phyloP scores from a whole-genome alignment of 2,888 invertebrate species.

The Oscheius sp. region DNA sequence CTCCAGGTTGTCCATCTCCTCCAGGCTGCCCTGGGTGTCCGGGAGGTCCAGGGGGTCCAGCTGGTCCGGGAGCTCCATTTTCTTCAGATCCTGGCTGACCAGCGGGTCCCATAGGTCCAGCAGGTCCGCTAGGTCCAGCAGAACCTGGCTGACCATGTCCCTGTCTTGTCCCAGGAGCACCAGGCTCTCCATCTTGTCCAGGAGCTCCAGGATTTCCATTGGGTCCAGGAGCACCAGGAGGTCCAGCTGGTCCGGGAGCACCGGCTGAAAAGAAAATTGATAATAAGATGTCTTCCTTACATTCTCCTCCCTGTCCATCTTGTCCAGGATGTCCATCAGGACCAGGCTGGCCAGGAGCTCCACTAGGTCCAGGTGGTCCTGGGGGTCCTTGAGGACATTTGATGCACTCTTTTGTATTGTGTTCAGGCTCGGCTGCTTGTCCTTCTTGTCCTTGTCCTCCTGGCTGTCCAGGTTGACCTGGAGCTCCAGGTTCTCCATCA shows the following conservation, averaged over 20 bases:
- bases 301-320: conserved; percentile 4
- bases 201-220: conserved; percentile 47
- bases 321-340: conserved; percentile 46
- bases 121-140: conserved; percentile 46
- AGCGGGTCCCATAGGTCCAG: conserved; percentile 47
- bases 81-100: conserved; percentile 35
- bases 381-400: conserved; percentile 48
- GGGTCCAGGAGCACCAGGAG: conserved; percentile 41
- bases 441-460: conserved; percentile 54
- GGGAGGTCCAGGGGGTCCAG: conserved; percentile 43
- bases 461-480: conserved; percentile 43
- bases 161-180: conserved; percentile 34
- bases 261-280: no score
- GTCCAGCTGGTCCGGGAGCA: conserved; percentile 49
- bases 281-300: no score
- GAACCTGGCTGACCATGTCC: conserved; percentile 40
- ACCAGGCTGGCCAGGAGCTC: conserved; percentile 49
- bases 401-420: conserved; percentile 38
- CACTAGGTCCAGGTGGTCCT: conserved; percentile 49
- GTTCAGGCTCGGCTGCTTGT: conserved; percentile 35
- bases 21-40: conserved; percentile 51
- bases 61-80: conserved; percentile 47
- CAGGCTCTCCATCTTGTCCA: conserved; percentile 41
- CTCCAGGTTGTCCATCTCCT: conserved; percentile 47
- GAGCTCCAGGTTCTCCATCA: conserved; percentile 47